Percentiles rank a stretch among this genome's conserved stretches.
Conservation (phyloP, 2,797 vertebrate species). For the Myotis myotis region DNA sequence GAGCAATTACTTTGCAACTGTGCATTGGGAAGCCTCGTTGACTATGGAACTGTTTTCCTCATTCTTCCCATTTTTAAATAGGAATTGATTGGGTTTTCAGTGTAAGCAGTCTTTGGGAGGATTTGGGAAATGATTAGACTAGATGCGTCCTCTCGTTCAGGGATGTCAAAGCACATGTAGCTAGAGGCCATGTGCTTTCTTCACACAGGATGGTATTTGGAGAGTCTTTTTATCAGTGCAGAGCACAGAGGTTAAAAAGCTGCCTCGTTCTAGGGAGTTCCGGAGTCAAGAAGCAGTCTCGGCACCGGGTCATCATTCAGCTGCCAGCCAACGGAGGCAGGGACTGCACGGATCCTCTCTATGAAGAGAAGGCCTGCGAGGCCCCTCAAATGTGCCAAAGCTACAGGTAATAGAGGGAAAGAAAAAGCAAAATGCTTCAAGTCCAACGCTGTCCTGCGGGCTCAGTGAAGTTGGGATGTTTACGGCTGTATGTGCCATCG, state of each 20-base stretch:
- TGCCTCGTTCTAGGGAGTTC: conserved; percentile 79
- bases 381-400: conserved; percentile 87
- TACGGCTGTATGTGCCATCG: not conserved
- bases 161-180: not conserved
- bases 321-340: conserved; percentile 92
- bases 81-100: not conserved
- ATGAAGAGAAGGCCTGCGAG: conserved; percentile 94
- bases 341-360: conserved; percentile 92
- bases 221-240: not conserved
- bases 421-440: not conserved
- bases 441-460: rapidly evolving
- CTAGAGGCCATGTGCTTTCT: not conserved
- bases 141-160: not conserved
- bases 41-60: not conserved
- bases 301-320: conserved; percentile 93
- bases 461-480: not conserved
- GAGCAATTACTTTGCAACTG: conserved; percentile 36
- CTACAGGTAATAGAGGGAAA: conserved; percentile 89
- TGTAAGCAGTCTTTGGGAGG: not conserved
- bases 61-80: conserved; percentile 57
- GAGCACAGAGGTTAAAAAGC: conserved; percentile 17
- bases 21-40: not conserved
- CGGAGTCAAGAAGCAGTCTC: conserved; percentile 87
- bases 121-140: conserved; percentile 5
- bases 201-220: not conserved